These are phyloP conservation scores for Haliclystus octoradiatus DNA, from an alignment of 30 jellyfish, hydroid and myxozoan genomes.

Conservation along the genomic window DNA sequence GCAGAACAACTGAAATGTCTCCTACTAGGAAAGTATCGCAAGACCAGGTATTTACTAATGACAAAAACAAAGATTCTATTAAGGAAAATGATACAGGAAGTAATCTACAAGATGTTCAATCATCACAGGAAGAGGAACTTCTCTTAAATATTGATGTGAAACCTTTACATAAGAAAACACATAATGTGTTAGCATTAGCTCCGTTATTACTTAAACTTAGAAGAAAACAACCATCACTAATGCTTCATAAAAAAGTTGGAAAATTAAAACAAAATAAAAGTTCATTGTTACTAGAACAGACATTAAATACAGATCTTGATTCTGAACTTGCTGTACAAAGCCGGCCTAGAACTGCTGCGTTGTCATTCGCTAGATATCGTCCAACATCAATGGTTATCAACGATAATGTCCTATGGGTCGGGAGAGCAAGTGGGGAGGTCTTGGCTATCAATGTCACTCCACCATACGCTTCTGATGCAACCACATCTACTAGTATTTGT, in stretches of 20 bases:
- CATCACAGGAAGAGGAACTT: too few species aligned
- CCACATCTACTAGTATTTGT: conserved; percentile 3
- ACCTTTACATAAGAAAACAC: not conserved
- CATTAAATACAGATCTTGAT: not conserved
- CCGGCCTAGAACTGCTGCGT: conserved; percentile 62
- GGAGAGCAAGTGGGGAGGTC: conserved; percentile 65
- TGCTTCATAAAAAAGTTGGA: conserved; percentile 25
- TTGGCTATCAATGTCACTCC: conserved; percentile 28
- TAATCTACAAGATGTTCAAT: not conserved
- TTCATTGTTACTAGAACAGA: not conserved
- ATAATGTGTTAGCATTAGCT: not conserved
- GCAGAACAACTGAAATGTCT: conserved; percentile 16
- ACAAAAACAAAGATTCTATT: too few species aligned
- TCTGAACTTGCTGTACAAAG: not conserved
- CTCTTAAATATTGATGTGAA: too few species aligned
- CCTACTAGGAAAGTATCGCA: not conserved
- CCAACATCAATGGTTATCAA: conserved; percentile 20
- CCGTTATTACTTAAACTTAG: not conserved
- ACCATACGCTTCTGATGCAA: conserved; percentile 6
- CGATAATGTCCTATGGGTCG: conserved; percentile 63
- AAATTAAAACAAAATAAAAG: conserved; percentile 6
- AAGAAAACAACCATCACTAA: conserved; percentile 42
- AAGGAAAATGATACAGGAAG: not conserved
- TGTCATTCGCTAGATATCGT: conserved; percentile 13
- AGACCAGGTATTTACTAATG: not conserved